Conservation (phyloP, 2,888 invertebrate species). For the Stenolophus ochropezus region DNA sequence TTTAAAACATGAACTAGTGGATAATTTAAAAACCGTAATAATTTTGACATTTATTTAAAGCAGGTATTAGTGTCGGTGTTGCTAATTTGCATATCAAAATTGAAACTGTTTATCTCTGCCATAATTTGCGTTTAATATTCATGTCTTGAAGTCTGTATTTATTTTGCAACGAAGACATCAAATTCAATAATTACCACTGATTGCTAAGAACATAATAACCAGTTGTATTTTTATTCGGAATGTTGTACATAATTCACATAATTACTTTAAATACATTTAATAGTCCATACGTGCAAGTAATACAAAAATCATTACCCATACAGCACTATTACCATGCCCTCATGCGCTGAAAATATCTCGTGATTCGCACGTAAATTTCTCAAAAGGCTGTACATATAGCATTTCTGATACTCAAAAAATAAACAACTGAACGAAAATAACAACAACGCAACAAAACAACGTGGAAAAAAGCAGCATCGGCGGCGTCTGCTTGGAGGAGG, state of each 20-base stretch:
- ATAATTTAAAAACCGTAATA: too few species aligned
- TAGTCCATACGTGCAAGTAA: constrained; percentile 27
- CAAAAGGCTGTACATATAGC: constrained; percentile 49
- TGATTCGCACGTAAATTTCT: constrained; percentile 56
- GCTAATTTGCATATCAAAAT: background rate
- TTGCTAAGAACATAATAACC: background rate
- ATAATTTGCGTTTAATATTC: background rate
- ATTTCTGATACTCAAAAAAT: constrained; percentile 46
- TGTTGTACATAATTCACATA: constrained; percentile 16
- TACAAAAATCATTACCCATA: constrained; percentile 16
- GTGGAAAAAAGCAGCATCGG: constrained; percentile 34
- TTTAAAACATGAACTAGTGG: too few species aligned
- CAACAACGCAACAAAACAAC: constrained; percentile 52
- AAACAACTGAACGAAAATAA: constrained; percentile 50
- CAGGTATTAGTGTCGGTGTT: too few species aligned
- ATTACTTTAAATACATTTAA: constrained; percentile 38
- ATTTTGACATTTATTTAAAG: too few species aligned
- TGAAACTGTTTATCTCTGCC: background rate
- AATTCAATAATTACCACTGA: background rate
- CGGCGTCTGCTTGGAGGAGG: constrained; percentile 42
- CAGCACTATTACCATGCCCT: constrained; percentile 1
- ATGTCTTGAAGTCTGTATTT: background rate
- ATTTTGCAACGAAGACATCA: background rate
- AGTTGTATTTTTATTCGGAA: background rate
- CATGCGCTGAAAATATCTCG: background rate